A percentile compares a stretch with the other conserved stretches of the same genome.
Evolutionary conservation across 2,113 vertebrate genomes (phyloP).

Genomic region (Bujurquina vittata): DNA sequence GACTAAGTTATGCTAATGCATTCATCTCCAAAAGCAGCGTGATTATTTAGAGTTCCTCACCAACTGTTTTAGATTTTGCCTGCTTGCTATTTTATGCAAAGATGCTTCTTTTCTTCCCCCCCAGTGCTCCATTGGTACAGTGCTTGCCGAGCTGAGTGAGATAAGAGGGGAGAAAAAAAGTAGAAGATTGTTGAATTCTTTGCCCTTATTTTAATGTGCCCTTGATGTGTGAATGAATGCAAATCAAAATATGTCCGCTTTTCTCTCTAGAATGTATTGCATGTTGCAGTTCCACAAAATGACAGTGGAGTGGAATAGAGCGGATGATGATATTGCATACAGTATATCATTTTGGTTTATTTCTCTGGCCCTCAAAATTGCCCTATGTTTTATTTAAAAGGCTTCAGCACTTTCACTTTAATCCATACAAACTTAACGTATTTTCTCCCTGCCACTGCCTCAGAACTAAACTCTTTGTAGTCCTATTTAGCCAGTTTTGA

Average conservation of each 20-base stretch:
- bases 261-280: constrained; percentile 50
- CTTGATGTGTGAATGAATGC: constrained; percentile 81
- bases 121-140: constrained; percentile 56
- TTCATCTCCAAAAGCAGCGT: constrained; percentile 82
- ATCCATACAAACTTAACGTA: constrained; percentile 47
- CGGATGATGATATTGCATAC: constrained; percentile 65
- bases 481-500: constrained; percentile 49
- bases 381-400: constrained; percentile 67
- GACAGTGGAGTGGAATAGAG: constrained; percentile 58
- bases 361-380: constrained; percentile 63
- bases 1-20: constrained; percentile 84
- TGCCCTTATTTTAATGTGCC: constrained; percentile 80
- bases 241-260: constrained; percentile 76
- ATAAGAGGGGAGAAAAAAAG: constrained; percentile 75
- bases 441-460: constrained; percentile 21
- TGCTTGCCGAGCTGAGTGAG: constrained; percentile 65
- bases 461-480: constrained; percentile 23
- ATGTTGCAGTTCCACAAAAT: constrained; percentile 75
- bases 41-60: constrained; percentile 84
- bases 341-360: constrained; percentile 64
- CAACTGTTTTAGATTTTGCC: constrained; percentile 84
- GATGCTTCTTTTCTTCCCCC: constrained; percentile 50
- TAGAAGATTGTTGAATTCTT: constrained; percentile 75
- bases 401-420: constrained; percentile 30
- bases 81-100: constrained; percentile 83